These are phyloP conservation scores for Sceliomorpha sp. DNA, from an alignment of 2,888 invertebrate species.

Conservation along the genomic window DNA sequence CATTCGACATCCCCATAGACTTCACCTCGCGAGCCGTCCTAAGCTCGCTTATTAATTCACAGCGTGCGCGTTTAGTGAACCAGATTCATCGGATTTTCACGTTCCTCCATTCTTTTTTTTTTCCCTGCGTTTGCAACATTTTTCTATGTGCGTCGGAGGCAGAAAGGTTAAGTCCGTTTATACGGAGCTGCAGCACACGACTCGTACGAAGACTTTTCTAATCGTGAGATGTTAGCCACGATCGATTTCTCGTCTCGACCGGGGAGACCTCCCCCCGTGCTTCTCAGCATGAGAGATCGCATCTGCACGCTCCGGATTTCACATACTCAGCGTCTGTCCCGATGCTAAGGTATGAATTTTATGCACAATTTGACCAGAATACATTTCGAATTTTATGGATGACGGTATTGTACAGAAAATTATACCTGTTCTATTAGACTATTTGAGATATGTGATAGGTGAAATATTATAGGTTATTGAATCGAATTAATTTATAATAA, in stretches of 20 bases:
- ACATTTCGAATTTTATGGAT: constrained; percentile 16
- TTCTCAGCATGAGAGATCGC: constrained; percentile 48
- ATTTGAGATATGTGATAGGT: no score
- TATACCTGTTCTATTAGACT: no score
- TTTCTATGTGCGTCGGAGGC: constrained; percentile 7
- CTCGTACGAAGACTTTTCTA: constrained; percentile 43
- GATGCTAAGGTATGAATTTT: constrained; percentile 43
- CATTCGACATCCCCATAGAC: constrained; percentile 68
- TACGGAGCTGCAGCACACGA: constrained; percentile 30
- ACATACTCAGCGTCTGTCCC: constrained; percentile 42
- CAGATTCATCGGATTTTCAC: constrained; percentile 21
- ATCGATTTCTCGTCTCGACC: constrained; percentile 55
- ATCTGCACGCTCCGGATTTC: constrained; percentile 52
- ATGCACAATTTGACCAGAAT: constrained; percentile 43
- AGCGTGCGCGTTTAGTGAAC: constrained; percentile 55
- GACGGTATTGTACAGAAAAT: constrained; percentile 20
- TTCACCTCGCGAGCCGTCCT: constrained; percentile 56
- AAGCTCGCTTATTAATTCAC: constrained; percentile 78
- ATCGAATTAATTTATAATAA: no score
- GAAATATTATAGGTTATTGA: no score
- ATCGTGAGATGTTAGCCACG: constrained; percentile 56
- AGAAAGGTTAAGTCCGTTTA: constrained; percentile 34
- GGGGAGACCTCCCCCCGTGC: constrained; percentile 29
- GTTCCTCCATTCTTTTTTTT: constrained; percentile 7
- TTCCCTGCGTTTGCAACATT: constrained; percentile 11